A percentile compares a stretch with the other conserved stretches of the same genome.
Evolutionary conservation across 2,113 vertebrate genomes (phyloP).

Genomic region (Heterotilapia buettikoferi): DNA sequence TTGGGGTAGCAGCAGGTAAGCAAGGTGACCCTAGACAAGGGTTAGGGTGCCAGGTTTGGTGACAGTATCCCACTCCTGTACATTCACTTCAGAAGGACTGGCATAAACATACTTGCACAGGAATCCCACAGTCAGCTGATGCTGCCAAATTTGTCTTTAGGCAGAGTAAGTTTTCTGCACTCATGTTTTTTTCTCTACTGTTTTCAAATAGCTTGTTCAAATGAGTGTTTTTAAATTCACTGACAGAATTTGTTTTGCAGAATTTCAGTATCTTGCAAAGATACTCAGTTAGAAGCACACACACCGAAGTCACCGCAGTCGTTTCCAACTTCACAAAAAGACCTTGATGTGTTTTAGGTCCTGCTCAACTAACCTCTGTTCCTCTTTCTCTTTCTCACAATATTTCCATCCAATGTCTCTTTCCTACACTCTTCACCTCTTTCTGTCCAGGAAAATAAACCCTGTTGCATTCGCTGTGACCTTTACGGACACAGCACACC

Average conservation of each 20-base stretch:
- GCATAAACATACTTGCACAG: background rate
- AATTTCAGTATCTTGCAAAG: background rate
- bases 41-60: constrained; percentile 43
- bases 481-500: background rate
- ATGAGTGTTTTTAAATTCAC: background rate
- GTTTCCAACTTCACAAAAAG: background rate
- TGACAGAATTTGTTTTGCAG: background rate
- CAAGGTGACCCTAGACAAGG: constrained; percentile 52
- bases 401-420: background rate
- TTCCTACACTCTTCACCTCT: background rate
- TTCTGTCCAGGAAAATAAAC: background rate
- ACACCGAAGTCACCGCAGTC: background rate
- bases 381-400: background rate
- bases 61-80: constrained; percentile 8
- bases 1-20: constrained; percentile 33
- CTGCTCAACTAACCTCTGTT: background rate
- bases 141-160: background rate
- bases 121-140: background rate
- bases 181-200: background rate
- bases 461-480: background rate
- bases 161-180: background rate
- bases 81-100: constrained; percentile 28
- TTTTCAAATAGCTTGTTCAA: background rate
- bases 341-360: background rate
- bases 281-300: background rate